Evolutionary conservation across 2,797 vertebrate genomes (phyloP), one percentile per base, ranked within the genome.

Genomic region (Brotula barbata): DNA sequence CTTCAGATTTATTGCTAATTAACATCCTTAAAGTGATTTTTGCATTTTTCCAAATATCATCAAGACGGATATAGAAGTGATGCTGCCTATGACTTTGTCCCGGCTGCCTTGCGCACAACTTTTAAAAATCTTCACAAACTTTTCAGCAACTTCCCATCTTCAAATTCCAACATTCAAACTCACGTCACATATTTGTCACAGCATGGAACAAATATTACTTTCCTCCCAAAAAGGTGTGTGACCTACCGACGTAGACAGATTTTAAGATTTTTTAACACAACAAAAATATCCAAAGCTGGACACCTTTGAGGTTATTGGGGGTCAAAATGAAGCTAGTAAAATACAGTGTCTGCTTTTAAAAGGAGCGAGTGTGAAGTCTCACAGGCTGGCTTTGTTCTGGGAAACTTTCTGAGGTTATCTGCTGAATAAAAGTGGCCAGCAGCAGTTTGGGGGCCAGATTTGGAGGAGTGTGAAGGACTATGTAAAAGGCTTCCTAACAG

Each of bases 401-500:
- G 48, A 53, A 60, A 48, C 14, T 21, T 5, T 45, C 36, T 23
- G 67, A 78, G 78, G 79, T 86, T 88, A 89, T 88, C 80, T 82
- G 71, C 20, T 64, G 72, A 73, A 83, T 79, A 77, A 75, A 86
- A 88, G 83, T 85, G 69, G 62, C 37, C 61, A 53, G 74, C 64
- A 52, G 58, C 53, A 75, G 51, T 78, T 74, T 62, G 68, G 69
- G 80, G 75, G 42, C 48, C 80, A 64, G 73, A 69, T 28, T 47
- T 83, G 70, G 59, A 77, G 71, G 71, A 75, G 71, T 81, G 77
- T 85, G 84, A 59, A 78, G 78, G 81, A 80, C 73, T 87, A 68
- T 86, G 84, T 85, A 87, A 83, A 89, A 89, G 73, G 82, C 84
- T 85, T 87, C 85, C 84, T 87, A 66, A 86, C 83, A 88, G 85